phyloP scores from a whole-genome alignment of 2,888 invertebrate species.

The Epistrophe eligans region DNA sequence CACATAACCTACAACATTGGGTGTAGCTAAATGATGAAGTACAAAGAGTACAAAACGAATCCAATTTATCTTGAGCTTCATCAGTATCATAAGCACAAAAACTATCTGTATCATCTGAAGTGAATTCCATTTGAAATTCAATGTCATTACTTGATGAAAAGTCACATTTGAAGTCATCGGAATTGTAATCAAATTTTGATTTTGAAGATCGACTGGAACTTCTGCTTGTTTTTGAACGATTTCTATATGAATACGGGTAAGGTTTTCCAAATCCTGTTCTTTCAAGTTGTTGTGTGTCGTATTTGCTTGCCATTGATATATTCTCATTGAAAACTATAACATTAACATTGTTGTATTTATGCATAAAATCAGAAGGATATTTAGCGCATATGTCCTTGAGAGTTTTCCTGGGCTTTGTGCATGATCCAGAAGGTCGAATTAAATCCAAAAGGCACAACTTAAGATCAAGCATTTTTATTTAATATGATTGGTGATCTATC shows the following conservation, averaged over 20 bases:
- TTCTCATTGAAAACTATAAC: conserved; percentile 84
- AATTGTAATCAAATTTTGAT: conserved; percentile 76
- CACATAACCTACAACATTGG: conserved; percentile 82
- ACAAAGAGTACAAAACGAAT: conserved; percentile 83
- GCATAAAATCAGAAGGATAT: conserved; percentile 81
- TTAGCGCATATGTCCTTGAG: conserved; percentile 82
- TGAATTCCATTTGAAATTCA: conserved; percentile 70
- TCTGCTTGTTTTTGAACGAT: conserved; percentile 53
- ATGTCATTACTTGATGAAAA: conserved; percentile 82
- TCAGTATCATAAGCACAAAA: conserved; percentile 45
- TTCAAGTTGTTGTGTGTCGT: conserved; percentile 80
- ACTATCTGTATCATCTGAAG: conserved; percentile 56
- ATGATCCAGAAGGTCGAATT: conserved; percentile 78
- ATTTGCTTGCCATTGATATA: conserved; percentile 83
- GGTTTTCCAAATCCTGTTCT: conserved; percentile 77
- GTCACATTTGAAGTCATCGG: conserved; percentile 80
- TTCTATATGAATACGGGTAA: conserved; percentile 75
- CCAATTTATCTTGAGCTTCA: conserved; percentile 77
- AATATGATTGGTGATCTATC: background rate
- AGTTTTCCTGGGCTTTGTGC: conserved; percentile 81
- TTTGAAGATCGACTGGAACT: conserved; percentile 75
- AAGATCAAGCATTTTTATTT: conserved; percentile 81
- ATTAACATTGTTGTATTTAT: conserved; percentile 82
- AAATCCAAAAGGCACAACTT: conserved; percentile 83
- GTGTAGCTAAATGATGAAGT: conserved; percentile 84